These are phyloP conservation scores for Autographa gamma DNA, from an alignment of 2,888 invertebrate species.

Conservation along the genomic window DNA sequence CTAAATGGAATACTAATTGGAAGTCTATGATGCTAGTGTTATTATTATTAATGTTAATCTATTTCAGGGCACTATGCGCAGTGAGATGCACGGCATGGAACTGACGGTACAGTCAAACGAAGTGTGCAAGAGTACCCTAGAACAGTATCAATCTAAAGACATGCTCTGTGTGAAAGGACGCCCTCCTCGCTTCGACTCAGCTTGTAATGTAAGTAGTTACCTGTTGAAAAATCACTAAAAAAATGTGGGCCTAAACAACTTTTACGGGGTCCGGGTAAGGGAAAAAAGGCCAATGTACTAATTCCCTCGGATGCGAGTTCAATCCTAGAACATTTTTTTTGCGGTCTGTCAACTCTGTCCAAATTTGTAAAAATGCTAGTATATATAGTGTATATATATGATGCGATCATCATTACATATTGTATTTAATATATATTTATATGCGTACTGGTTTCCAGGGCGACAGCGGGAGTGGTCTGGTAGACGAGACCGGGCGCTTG, in stretches of 20 bases:
- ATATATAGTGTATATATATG: too few relatives aligned
- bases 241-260: too few relatives aligned
- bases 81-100: conserved; percentile 82
- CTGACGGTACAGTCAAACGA: conserved; percentile 68
- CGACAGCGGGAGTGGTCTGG: conserved; percentile 85
- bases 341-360: too few relatives aligned
- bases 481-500: conserved; percentile 69
- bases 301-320: too few relatives aligned
- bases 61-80: conserved; percentile 80
- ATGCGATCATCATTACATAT: too few relatives aligned
- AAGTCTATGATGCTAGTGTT: not conserved
- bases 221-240: too few relatives aligned
- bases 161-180: conserved; percentile 82
- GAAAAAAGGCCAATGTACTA: too few relatives aligned
- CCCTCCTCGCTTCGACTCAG: conserved; percentile 78
- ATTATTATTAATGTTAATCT: not conserved
- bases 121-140: conserved; percentile 67
- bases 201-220: conserved; percentile 83
- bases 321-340: too few relatives aligned
- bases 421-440: too few relatives aligned
- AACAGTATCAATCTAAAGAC: conserved; percentile 74
- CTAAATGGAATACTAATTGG: too few relatives aligned
- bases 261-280: too few relatives aligned
- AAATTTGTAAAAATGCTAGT: too few relatives aligned
- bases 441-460: conserved; percentile 67